Percentiles rank a stretch among this genome's conserved stretches.
These are phyloP conservation scores for Astreopora myriophthalma DNA, from an alignment of 64 coral and sea anemone species.

Conservation along the genomic window DNA sequence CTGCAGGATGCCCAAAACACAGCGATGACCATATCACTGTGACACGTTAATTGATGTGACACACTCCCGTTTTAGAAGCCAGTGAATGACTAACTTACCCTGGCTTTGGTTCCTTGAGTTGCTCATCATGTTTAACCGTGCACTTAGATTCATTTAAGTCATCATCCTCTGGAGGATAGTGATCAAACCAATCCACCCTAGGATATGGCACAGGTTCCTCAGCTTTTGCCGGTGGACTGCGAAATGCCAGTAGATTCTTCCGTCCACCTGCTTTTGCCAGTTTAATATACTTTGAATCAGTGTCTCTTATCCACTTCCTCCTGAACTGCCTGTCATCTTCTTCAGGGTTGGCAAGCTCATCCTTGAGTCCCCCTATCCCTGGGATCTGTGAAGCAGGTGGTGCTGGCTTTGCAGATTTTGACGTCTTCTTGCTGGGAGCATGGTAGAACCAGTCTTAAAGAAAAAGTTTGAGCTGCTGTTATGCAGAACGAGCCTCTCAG, in stretches of 20 bases:
- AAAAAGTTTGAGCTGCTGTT: neutral
- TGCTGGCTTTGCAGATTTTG: constrained; percentile 1
- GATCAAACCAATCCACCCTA: constrained; percentile 95
- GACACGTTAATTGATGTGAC: too few relatives aligned
- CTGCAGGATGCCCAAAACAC: too few relatives aligned
- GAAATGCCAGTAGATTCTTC: constrained; percentile 75
- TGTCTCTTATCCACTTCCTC: constrained; percentile 97
- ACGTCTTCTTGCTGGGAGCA: constrained; percentile 52
- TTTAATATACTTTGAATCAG: constrained; percentile 96
- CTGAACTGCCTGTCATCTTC: constrained; percentile 84
- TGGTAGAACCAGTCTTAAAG: constrained; percentile 95
- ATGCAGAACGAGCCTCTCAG: too few relatives aligned
- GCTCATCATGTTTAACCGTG: neutral
- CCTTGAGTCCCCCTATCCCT: constrained; percentile 75
- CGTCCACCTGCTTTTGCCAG: constrained; percentile 91
- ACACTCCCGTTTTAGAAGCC: neutral
- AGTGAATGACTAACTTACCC: neutral
- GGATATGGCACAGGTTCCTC: constrained; percentile 75
- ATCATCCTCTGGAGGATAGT: constrained; percentile 75
- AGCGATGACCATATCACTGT: too few relatives aligned
- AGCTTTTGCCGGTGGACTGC: constrained; percentile 39
- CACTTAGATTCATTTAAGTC: constrained; percentile 24
- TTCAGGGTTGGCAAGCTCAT: constrained; percentile 47
- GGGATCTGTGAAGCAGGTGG: constrained; percentile 95
- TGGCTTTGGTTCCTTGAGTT: constrained; percentile 7